A percentile compares a stretch with the other conserved stretches of the same genome.
Evolutionary conservation across 2,888 invertebrate genomes (phyloP).

Genomic region (Apamea sordens): DNA sequence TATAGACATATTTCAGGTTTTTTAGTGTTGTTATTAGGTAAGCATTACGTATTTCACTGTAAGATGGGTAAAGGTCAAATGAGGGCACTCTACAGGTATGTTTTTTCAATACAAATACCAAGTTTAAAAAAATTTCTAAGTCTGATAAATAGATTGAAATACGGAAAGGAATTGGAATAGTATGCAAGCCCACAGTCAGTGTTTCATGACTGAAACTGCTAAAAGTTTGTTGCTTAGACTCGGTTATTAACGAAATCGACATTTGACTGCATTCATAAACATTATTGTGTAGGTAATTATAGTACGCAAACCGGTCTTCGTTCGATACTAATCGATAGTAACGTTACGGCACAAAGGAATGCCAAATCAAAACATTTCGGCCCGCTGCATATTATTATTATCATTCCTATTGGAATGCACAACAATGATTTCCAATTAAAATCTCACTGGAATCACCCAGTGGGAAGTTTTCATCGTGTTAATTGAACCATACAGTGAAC

Average conservation of each 20-base stretch:
- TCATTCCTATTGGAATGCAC: constrained; percentile 72
- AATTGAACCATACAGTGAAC: constrained; percentile 71
- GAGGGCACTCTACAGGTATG: constrained; percentile 38
- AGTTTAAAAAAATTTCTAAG: not conserved
- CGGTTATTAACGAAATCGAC: constrained; percentile 13
- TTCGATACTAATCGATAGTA: constrained; percentile 58
- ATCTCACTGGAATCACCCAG: constrained; percentile 69
- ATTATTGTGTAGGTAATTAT: constrained; percentile 59
- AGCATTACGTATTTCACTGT: not conserved
- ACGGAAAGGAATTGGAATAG: not conserved
- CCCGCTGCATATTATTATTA: constrained; percentile 52
- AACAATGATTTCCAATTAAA: constrained; percentile 66
- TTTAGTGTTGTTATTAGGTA: not conserved
- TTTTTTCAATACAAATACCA: not conserved
- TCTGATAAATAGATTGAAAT: too few relatives aligned
- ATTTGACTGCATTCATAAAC: constrained; percentile 44
- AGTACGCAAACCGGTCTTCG: constrained; percentile 68
- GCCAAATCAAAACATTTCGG: constrained; percentile 57
- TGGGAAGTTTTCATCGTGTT: constrained; percentile 63
- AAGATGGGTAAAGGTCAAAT: constrained; percentile 23
- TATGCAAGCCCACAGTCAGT: not conserved
- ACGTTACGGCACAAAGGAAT: constrained; percentile 69
- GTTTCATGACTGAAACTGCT: constrained; percentile 3
- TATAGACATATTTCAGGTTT: not conserved
- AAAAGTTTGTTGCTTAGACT: not conserved